phyloP scores from a whole-genome alignment of 2,113 vertebrate species.

The Empidonax alnorum region DNA sequence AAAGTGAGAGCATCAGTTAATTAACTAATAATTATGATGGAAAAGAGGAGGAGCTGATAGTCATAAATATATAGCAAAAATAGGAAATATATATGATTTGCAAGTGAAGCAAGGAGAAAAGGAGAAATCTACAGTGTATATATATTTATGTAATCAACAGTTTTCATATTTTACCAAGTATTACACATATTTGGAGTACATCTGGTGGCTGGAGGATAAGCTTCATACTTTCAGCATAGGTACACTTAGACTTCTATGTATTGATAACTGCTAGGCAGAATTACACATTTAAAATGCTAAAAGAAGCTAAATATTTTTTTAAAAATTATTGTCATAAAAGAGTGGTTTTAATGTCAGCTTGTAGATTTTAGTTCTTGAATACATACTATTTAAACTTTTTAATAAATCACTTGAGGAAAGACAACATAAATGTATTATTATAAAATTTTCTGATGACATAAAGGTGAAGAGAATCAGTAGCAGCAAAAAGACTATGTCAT shows the following conservation, averaged over 20 bases:
- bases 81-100: background rate
- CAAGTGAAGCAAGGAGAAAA: background rate
- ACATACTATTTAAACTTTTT: background rate
- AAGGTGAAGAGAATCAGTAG: background rate
- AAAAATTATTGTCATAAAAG: background rate
- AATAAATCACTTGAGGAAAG: background rate
- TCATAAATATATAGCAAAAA: background rate
- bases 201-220: background rate
- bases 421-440: background rate
- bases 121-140: background rate
- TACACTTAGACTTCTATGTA: background rate
- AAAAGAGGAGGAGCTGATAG: background rate
- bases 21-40: conserved; percentile 26
- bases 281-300: background rate
- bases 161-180: background rate
- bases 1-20: conserved; percentile 7
- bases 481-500: background rate
- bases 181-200: background rate
- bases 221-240: background rate
- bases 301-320: background rate
- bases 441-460: background rate
- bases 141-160: background rate
- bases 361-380: background rate
- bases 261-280: background rate
- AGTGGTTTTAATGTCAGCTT: background rate